Percentiles rank a stretch among this genome's conserved stretches.
Conservation (phyloP, 2,113 vertebrate genomes). For the Rhinoptilus africanus region DNA sequence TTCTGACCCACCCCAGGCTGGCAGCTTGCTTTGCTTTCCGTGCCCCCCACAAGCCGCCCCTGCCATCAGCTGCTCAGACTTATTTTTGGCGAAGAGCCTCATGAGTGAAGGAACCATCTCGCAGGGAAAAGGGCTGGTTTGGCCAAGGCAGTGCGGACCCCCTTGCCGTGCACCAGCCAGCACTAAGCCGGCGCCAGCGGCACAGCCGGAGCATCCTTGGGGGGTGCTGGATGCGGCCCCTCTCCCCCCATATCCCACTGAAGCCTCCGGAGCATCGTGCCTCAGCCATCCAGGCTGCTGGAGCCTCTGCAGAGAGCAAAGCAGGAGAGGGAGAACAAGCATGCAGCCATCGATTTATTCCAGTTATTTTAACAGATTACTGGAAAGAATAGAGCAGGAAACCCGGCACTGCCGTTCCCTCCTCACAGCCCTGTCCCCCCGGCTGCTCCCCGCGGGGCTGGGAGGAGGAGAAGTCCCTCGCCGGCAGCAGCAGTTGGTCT, state of each 20-base stretch:
- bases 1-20: neutral
- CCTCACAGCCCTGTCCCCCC: neutral
- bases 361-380: constrained; percentile 19
- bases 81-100: neutral
- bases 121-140: neutral
- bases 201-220: neutral
- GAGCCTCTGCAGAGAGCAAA: neutral
- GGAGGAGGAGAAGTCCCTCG: neutral
- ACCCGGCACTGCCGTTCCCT: neutral
- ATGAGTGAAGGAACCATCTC: rapidly evolving
- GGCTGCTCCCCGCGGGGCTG: neutral
- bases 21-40: neutral
- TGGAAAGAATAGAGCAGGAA: neutral
- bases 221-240: neutral
- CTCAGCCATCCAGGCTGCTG: neutral
- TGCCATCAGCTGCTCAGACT: neutral
- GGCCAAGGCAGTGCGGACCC: rapidly evolving
- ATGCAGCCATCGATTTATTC: neutral
- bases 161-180: neutral
- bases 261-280: neutral
- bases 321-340: neutral
- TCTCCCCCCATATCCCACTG: rapidly evolving
- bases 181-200: neutral
- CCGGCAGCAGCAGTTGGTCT: neutral
- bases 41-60: neutral